These are phyloP conservation scores for Poecilia velifera DNA, from an alignment of 2,797 vertebrate genomes.

Conservation along the genomic window DNA sequence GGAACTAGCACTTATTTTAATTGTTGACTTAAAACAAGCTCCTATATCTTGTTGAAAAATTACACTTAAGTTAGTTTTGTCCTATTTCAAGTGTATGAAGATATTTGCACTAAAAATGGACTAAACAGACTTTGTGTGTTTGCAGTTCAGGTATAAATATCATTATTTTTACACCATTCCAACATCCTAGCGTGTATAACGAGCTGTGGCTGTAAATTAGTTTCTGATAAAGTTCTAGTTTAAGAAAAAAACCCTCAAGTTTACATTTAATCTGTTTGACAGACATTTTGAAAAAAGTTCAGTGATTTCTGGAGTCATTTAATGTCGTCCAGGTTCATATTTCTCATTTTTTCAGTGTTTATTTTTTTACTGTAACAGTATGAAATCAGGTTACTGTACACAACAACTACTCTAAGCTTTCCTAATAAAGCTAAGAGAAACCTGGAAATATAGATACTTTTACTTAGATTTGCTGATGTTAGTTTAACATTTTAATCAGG, in stretches of 20 bases:
- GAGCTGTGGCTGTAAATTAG: background rate
- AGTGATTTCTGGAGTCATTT: background rate
- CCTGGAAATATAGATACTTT: background rate
- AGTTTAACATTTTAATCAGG: background rate
- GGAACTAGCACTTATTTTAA: too few species aligned
- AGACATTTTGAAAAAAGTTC: background rate
- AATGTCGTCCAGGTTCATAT: too few species aligned
- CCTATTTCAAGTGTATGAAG: too few species aligned
- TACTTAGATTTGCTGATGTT: background rate
- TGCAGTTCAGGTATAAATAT: background rate
- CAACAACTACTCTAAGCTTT: background rate
- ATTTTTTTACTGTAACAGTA: background rate
- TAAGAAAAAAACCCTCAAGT: background rate
- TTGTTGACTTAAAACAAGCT: too few species aligned
- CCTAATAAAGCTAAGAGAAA: background rate
- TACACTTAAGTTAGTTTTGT: too few species aligned
- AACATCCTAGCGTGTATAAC: background rate
- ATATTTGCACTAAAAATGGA: too few species aligned
- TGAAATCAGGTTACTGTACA: background rate
- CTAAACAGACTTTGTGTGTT: too few species aligned
- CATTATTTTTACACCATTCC: background rate
- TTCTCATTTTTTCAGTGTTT: too few species aligned
- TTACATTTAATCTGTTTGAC: background rate
- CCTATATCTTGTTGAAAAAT: too few species aligned
- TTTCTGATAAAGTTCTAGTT: background rate